These are phyloP conservation scores for Lepeophtheirus nordmannii DNA, from an alignment of 2,888 invertebrate genomes.

Conservation along the genomic window DNA sequence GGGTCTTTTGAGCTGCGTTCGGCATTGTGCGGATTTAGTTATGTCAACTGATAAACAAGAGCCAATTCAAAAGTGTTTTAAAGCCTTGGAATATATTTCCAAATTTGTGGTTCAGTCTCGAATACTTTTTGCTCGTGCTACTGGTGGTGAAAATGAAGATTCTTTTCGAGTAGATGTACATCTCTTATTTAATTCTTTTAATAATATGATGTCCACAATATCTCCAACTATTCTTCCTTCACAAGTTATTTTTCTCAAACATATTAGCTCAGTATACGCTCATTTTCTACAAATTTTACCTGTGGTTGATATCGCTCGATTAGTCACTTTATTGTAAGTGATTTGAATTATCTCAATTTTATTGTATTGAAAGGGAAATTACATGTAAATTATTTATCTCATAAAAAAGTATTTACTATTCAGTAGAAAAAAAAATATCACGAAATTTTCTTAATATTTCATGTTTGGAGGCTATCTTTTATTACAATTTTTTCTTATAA, in stretches of 20 bases:
- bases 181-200: conserved; percentile 50
- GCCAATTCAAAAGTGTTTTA: conserved; percentile 73
- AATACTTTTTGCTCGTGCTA: conserved; percentile 63
- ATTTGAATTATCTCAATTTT: background rate
- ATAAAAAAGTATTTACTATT: too few relatives aligned
- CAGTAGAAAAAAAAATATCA: too few relatives aligned
- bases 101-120: conserved; percentile 80
- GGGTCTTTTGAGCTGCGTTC: conserved; percentile 70
- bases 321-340: conserved; percentile 17
- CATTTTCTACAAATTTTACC: background rate
- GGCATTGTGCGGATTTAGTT: conserved; percentile 73
- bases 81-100: conserved; percentile 78
- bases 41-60: conserved; percentile 72
- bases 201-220: conserved; percentile 54
- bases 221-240: conserved; percentile 60
- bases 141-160: conserved; percentile 74
- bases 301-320: conserved; percentile 9
- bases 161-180: conserved; percentile 57
- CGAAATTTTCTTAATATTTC: too few relatives aligned
- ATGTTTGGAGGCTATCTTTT: too few relatives aligned
- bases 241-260: conserved; percentile 41
- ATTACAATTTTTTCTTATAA: too few relatives aligned
- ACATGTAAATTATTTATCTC: too few relatives aligned
- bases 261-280: conserved; percentile 4
- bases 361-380: too few relatives aligned